Conservation (phyloP, 2,888 invertebrate genomes). For the Stenotaenia linearis region DNA sequence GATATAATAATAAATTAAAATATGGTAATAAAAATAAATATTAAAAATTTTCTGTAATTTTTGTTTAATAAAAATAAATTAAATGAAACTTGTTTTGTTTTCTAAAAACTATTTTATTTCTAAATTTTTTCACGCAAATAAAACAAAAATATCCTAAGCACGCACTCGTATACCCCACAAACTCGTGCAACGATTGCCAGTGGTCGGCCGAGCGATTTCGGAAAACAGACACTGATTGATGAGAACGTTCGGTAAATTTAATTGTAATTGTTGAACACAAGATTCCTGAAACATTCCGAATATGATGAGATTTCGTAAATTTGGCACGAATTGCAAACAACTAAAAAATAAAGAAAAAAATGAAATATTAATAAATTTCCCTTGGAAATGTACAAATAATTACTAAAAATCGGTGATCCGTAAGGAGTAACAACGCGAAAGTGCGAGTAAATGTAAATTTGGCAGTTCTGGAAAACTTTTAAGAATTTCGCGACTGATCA, state of each 20-base stretch:
- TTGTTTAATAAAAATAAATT: not conserved
- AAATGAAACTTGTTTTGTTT: not conserved
- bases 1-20: slow-evolving; percentile 63
- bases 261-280: slow-evolving; percentile 54
- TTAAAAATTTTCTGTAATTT: not conserved
- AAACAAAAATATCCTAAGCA: slow-evolving; percentile 54
- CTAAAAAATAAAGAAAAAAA: not conserved
- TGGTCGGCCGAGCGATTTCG: slow-evolving; percentile 62
- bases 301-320: slow-evolving; percentile 69
- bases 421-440: slow-evolving; percentile 62
- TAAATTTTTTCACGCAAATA: not conserved
- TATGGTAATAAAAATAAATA: slow-evolving; percentile 1
- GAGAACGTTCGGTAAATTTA: slow-evolving; percentile 56
- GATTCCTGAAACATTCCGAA: slow-evolving; percentile 68
- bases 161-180: slow-evolving; percentile 83
- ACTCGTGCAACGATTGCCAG: slow-evolving; percentile 76
- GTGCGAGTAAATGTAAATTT: slow-evolving; percentile 51
- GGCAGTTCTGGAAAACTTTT: slow-evolving; percentile 54
- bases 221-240: slow-evolving; percentile 58
- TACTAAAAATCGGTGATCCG: slow-evolving; percentile 43
- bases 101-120: not conserved
- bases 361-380: not conserved
- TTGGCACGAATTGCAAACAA: slow-evolving; percentile 47
- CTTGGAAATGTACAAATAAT: not conserved
- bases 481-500: slow-evolving; percentile 60